A percentile compares a stretch with the other conserved stretches of the same genome.
phyloP scores from a whole-genome alignment of 2,888 invertebrate species.

The Euspilapteryx auroguttella region DNA sequence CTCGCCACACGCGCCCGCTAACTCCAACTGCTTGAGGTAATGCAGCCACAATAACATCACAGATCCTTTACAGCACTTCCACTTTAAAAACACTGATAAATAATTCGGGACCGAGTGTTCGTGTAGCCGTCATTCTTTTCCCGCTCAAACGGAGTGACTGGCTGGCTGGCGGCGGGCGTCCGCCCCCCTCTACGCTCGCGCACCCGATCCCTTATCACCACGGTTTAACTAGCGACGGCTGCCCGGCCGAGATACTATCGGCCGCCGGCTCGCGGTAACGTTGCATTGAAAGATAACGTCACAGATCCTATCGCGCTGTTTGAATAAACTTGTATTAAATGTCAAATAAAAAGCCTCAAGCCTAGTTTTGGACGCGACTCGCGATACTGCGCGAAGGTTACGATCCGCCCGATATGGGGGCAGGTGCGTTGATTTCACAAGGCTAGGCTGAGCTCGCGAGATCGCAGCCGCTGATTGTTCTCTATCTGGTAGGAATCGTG shows the following conservation, averaged over 20 bases:
- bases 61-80: conserved; percentile 10
- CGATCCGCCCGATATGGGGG: background rate
- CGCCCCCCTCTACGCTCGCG: conserved; percentile 14
- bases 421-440: conserved; percentile 2
- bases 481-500: conserved; percentile 4
- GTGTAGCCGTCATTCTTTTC: conserved; percentile 48
- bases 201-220: conserved; percentile 49
- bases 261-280: conserved; percentile 51
- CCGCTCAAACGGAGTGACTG: conserved; percentile 57
- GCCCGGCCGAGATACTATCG: conserved; percentile 48
- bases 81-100: background rate
- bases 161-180: conserved; percentile 13
- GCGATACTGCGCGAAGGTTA: background rate
- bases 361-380: no score
- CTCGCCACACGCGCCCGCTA: conserved; percentile 29
- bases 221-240: conserved; percentile 58
- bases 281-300: conserved; percentile 62
- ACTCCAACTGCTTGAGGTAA: conserved; percentile 49
- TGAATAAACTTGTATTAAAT: conserved; percentile 62
- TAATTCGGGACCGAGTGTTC: conserved; percentile 3
- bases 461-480: conserved; percentile 3
- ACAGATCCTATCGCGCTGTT: conserved; percentile 52
- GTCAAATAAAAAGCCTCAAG: conserved; percentile 55
- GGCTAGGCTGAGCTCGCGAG: conserved; percentile 3
- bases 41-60: conserved; percentile 56